Conservation (phyloP, 2,113 vertebrate species). For the Melanostigma gelatinosum region DNA sequence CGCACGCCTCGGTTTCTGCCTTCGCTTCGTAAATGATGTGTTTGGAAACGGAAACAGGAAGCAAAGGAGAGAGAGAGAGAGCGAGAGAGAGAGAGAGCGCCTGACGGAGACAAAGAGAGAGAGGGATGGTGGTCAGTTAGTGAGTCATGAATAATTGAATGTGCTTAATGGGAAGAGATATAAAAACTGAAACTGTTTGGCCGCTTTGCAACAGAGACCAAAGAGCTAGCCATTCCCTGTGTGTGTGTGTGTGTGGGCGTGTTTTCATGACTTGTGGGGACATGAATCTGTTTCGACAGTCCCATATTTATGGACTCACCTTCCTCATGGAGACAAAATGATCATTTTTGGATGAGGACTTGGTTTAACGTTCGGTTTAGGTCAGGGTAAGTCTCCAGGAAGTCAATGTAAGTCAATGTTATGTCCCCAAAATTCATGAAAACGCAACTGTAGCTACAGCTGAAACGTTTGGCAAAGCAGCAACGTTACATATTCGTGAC, state of each 20-base stretch:
- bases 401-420: no score
- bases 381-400: no score
- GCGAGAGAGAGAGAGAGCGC: not conserved
- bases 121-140: constrained; percentile 62
- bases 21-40: not conserved
- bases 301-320: no score
- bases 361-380: no score
- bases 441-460: no score
- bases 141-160: constrained; percentile 66
- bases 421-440: no score
- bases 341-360: no score
- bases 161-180: constrained; percentile 56
- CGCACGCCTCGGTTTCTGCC: not conserved
- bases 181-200: constrained; percentile 59
- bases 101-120: constrained; percentile 5
- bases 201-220: constrained; percentile 35
- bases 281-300: no score
- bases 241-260: not conserved
- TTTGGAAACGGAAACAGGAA: not conserved
- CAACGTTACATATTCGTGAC: no score
- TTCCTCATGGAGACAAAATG: no score
- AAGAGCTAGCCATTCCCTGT: not conserved
- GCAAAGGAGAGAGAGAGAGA: not conserved
- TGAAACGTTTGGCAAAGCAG: no score
- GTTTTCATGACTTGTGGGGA: not conserved